These are phyloP conservation scores for Phyllotreta cruciferae DNA, from an alignment of 2,888 invertebrate genomes.

Conservation along the genomic window DNA sequence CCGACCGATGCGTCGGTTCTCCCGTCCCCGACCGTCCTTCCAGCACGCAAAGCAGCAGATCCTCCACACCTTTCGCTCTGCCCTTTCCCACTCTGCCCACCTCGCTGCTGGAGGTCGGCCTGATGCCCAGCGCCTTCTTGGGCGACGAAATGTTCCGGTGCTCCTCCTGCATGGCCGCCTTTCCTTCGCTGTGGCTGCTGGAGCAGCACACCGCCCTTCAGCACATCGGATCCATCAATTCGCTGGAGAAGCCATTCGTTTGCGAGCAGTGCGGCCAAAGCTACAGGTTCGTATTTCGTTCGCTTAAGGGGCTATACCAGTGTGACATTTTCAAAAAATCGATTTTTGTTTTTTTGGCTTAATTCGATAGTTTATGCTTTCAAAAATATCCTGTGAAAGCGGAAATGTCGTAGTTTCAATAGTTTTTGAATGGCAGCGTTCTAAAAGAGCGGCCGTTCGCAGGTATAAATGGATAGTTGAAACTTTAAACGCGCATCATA, in stretches of 20 bases:
- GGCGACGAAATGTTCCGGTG: slow-evolving; percentile 64
- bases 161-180: slow-evolving; percentile 84
- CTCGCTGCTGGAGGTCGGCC: slow-evolving; percentile 64
- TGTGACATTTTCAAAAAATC: no score
- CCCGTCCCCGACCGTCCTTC: slow-evolving; percentile 57
- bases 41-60: slow-evolving; percentile 60
- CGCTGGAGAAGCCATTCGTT: slow-evolving; percentile 86
- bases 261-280: slow-evolving; percentile 92
- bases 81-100: slow-evolving; percentile 63
- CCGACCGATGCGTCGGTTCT: slow-evolving; percentile 49
- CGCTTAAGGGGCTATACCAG: no score
- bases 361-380: no score
- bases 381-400: no score
- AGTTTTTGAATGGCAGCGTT: no score
- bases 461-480: no score
- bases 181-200: slow-evolving; percentile 86
- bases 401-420: no score
- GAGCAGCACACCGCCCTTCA: slow-evolving; percentile 87
- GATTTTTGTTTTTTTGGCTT: no score
- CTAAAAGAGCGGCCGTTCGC: no score
- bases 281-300: slow-evolving; percentile 65
- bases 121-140: slow-evolving; percentile 61
- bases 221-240: slow-evolving; percentile 67
- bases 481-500: no score
- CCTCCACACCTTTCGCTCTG: slow-evolving; percentile 66